A percentile compares a stretch with the other conserved stretches of the same genome.
These are phyloP conservation scores for Phenganax subtilis DNA, from an alignment of 92 coral and sea anemone genomes.

Conservation along the genomic window DNA sequence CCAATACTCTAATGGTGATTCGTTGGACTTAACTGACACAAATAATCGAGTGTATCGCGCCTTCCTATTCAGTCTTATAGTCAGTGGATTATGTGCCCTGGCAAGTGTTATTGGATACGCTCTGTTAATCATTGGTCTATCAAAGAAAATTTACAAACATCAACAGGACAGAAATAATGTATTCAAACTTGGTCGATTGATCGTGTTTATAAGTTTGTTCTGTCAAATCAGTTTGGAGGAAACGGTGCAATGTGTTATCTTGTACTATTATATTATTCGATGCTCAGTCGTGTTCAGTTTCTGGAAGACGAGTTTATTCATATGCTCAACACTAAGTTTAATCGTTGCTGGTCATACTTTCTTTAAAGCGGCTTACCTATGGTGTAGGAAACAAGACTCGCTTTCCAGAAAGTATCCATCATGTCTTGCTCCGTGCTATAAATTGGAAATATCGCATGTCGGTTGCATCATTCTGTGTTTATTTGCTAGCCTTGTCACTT, in stretches of 20 bases:
- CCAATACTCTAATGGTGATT: slow-evolving; percentile 5
- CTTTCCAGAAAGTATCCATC: slow-evolving; percentile 30
- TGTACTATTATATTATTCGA: slow-evolving; percentile 36
- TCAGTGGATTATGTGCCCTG: slow-evolving; percentile 35
- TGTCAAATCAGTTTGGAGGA: slow-evolving; percentile 33
- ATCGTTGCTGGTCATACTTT: slow-evolving; percentile 14
- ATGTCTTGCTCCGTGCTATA: slow-evolving; percentile 23
- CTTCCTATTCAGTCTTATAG: slow-evolving; percentile 36
- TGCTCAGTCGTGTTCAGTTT: slow-evolving; percentile 34
- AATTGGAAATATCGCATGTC: slow-evolving; percentile 11
- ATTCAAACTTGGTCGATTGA: slow-evolving; percentile 19
- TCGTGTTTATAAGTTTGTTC: slow-evolving; percentile 25
- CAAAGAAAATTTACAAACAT: slow-evolving; percentile 9
- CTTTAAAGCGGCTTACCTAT: slow-evolving; percentile 26
- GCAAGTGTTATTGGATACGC: slow-evolving; percentile 16
- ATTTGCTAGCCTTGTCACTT: slow-evolving; percentile 20
- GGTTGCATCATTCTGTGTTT: slow-evolving; percentile 18
- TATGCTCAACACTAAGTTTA: slow-evolving; percentile 27
- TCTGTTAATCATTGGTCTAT: slow-evolving; percentile 20
- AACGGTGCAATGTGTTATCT: slow-evolving; percentile 23
- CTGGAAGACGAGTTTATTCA: slow-evolving; percentile 36
- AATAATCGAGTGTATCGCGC: slow-evolving; percentile 26
- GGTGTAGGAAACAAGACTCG: slow-evolving; percentile 27
- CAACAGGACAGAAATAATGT: slow-evolving; percentile 10
- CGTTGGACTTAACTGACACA: slow-evolving; percentile 27